Conservation (phyloP, 2,888 invertebrate genomes). For the Polydrusus pterygomalis region DNA sequence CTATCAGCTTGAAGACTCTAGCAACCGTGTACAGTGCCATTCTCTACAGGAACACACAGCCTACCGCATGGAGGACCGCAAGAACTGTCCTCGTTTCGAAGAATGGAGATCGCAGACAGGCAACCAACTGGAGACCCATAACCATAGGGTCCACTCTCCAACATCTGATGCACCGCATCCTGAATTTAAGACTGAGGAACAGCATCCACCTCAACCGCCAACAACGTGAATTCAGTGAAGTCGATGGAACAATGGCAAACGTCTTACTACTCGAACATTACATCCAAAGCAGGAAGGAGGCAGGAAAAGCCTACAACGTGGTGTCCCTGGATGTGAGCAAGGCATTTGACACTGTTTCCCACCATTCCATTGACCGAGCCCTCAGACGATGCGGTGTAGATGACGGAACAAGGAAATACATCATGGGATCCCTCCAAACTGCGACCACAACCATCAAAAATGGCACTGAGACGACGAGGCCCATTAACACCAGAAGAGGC, state of each 20-base stretch:
- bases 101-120: slow-evolving; percentile 11
- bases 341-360: slow-evolving; percentile 58
- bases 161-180: slow-evolving; percentile 59
- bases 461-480: slow-evolving; percentile 39
- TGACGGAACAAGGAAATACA: slow-evolving; percentile 13
- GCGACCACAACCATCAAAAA: slow-evolving; percentile 47
- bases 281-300: neutral
- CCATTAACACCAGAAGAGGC: no score
- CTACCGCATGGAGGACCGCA: neutral
- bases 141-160: slow-evolving; percentile 60
- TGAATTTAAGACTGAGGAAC: slow-evolving; percentile 51
- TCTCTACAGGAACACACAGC: slow-evolving; percentile 7
- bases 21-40: neutral
- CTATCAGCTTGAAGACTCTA: neutral
- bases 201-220: slow-evolving; percentile 43
- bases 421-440: neutral
- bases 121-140: slow-evolving; percentile 62
- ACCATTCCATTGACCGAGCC: slow-evolving; percentile 52
- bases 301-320: slow-evolving; percentile 26
- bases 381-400: slow-evolving; percentile 48
- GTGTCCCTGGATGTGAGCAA: slow-evolving; percentile 56
- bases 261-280: slow-evolving; percentile 61
- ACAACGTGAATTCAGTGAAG: slow-evolving; percentile 64
- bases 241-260: slow-evolving; percentile 68
- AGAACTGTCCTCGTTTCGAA: slow-evolving; percentile 21